Evolutionary conservation across 2,113 vertebrate species (phyloP).

Genomic region (Neopipo cinnamomea): DNA sequence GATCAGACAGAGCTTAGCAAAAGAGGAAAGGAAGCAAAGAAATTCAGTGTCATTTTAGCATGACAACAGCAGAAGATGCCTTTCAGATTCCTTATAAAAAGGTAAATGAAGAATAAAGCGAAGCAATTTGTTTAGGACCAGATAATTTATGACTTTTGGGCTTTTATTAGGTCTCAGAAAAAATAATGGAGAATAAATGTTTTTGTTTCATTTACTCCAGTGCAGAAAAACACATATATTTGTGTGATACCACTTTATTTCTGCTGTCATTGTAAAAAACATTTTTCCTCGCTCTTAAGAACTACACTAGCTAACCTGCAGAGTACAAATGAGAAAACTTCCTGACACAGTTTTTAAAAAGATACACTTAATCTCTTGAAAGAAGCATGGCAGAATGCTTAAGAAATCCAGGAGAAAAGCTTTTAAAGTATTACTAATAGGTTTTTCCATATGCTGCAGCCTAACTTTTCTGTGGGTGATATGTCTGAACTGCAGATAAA

Average conservation of each 20-base stretch:
- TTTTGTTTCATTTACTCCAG: not conserved
- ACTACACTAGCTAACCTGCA: not conserved
- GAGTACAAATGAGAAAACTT: not conserved
- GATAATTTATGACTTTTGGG: not conserved
- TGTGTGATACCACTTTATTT: not conserved
- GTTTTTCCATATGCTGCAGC: not conserved
- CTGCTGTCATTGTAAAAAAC: not conserved
- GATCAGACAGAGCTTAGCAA: not conserved
- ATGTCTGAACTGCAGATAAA: not conserved
- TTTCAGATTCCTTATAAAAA: not conserved
- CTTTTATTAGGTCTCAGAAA: not conserved
- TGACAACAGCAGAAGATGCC: not conserved
- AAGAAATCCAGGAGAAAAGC: not conserved
- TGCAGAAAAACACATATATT: not conserved
- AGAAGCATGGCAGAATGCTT: not conserved
- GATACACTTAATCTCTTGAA: not conserved
- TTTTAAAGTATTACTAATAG: slow-evolving; percentile 1
- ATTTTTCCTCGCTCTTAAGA: not conserved
- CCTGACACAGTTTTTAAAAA: not conserved
- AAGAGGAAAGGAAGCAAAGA: not conserved
- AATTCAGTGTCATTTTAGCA: not conserved
- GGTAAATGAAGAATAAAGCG: not conserved
- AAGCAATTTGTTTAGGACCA: not conserved
- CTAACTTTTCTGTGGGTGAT: not conserved
- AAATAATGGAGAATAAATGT: not conserved